Conservation (phyloP, 2,113 vertebrate species). For the Podarcis cretensis region DNA sequence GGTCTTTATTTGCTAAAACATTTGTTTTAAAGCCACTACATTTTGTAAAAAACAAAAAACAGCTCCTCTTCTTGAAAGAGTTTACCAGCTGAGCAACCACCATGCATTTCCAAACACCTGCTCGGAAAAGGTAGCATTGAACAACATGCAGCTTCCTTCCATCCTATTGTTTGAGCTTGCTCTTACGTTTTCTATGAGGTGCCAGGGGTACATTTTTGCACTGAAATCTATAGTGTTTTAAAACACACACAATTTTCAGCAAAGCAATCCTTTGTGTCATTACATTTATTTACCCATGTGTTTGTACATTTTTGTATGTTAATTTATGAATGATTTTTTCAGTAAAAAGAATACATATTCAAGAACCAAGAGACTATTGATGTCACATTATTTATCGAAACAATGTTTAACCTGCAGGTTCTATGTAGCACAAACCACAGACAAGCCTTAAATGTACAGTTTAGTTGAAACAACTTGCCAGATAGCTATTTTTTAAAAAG, state of each 20-base stretch:
- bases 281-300: conserved; percentile 84
- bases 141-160: conserved; percentile 49
- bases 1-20: conserved; percentile 57
- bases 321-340: conserved; percentile 89
- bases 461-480: not conserved
- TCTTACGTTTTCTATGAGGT: conserved; percentile 79
- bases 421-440: not conserved
- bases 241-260: conserved; percentile 80
- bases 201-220: conserved; percentile 84
- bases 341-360: conserved; percentile 82
- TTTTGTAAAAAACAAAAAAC: not conserved
- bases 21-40: conserved; percentile 48
- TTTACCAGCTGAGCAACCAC: conserved; percentile 23
- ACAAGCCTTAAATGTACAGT: not conserved
- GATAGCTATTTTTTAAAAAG: not conserved
- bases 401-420: not conserved
- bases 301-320: conserved; percentile 91
- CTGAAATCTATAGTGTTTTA: conserved; percentile 82
- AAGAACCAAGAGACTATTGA: conserved; percentile 66
- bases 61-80: conserved; percentile 47
- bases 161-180: conserved; percentile 71
- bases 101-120: not conserved
- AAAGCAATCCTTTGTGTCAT: conserved; percentile 82
- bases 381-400: not conserved
- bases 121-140: conserved; percentile 52